Percentiles rank a stretch among this genome's conserved stretches.
Evolutionary conservation across 1,140 invertebrate species (phyloP).

Genomic region (Dolichoris vasculosae): DNA sequence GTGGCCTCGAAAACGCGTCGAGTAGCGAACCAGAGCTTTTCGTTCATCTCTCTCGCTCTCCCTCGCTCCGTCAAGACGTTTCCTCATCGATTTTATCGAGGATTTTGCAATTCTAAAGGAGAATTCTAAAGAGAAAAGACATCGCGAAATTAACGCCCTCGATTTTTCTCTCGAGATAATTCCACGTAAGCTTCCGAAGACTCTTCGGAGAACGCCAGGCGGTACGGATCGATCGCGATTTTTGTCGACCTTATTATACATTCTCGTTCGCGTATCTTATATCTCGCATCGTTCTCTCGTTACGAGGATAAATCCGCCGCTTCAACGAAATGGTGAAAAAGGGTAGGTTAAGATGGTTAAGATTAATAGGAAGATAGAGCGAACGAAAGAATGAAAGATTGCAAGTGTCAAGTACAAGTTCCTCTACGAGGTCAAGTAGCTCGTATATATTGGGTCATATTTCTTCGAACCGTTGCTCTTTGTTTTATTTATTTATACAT

Average conservation of each 20-base stretch:
- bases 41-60: neutral
- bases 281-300: too few species aligned
- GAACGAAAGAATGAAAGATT: neutral
- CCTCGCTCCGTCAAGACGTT: neutral
- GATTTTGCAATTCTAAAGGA: neutral
- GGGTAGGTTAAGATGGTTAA: too few species aligned
- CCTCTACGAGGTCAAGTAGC: constrained; percentile 26
- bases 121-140: neutral
- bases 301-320: too few species aligned
- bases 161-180: neutral
- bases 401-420: neutral
- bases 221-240: constrained; percentile 7
- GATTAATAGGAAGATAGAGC: too few species aligned
- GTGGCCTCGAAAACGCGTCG: constrained; percentile 42
- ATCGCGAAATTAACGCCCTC: neutral
- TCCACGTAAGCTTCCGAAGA: neutral
- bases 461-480: neutral
- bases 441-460: neutral
- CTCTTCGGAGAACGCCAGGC: neutral
- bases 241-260: neutral
- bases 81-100: constrained; percentile 39
- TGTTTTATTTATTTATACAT: too few species aligned
- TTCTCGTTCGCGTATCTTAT: neutral
- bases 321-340: too few species aligned
- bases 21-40: neutral